Evolutionary conservation across 2,888 invertebrate species (phyloP).

Genomic region (Heliconius charithonia): DNA sequence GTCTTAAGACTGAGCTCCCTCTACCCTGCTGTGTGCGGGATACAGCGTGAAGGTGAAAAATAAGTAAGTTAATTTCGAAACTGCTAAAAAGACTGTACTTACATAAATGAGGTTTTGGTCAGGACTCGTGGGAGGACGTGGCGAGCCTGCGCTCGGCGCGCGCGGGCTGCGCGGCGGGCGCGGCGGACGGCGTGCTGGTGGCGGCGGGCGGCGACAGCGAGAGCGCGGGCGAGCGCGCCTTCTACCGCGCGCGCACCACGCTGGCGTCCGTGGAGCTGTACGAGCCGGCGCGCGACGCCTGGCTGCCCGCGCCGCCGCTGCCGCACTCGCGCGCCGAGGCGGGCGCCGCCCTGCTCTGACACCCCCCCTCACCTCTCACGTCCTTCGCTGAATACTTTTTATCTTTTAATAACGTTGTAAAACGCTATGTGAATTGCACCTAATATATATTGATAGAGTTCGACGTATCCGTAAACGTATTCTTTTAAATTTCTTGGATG

Average conservation of each 20-base stretch:
- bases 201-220: slow-evolving; percentile 94
- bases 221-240: slow-evolving; percentile 87
- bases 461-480: no score
- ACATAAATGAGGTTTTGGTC: no score
- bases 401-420: no score
- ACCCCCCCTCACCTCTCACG: slow-evolving; percentile 14
- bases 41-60: no score
- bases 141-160: slow-evolving; percentile 89
- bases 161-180: slow-evolving; percentile 93
- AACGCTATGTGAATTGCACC: no score
- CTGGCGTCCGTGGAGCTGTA: slow-evolving; percentile 93
- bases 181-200: slow-evolving; percentile 91
- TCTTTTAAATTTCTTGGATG: no score
- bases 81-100: no score
- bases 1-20: no score
- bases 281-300: slow-evolving; percentile 89
- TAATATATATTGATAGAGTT: no score
- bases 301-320: slow-evolving; percentile 91
- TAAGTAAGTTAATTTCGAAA: no score
- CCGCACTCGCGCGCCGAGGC: slow-evolving; percentile 94
- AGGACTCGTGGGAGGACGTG: slow-evolving; percentile 92
- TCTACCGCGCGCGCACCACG: slow-evolving; percentile 93
- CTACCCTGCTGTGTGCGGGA: no score
- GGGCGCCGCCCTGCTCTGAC: slow-evolving; percentile 91
- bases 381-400: no score